Evolutionary conservation across 2,888 invertebrate species (phyloP).

Genomic region (Mesorhabditis sp.): DNA sequence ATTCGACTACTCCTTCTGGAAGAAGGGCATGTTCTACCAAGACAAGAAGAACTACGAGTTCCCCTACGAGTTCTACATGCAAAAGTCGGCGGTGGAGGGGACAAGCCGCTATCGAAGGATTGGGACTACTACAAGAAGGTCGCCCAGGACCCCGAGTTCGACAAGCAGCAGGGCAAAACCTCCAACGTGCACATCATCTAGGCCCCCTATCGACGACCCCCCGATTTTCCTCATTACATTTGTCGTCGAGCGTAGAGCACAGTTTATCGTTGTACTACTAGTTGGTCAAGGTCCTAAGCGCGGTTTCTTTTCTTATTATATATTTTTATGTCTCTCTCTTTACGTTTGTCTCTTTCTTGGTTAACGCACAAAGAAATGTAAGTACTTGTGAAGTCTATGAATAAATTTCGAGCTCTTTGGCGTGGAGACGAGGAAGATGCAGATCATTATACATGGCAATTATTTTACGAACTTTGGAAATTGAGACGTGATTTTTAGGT

Average conservation of each 20-base stretch:
- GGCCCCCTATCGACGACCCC: background rate
- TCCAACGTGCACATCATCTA: constrained; percentile 45
- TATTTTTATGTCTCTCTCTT: constrained; percentile 10
- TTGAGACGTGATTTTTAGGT: too few species aligned
- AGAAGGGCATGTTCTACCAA: constrained; percentile 54
- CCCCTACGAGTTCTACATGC: constrained; percentile 48
- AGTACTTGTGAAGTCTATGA: background rate
- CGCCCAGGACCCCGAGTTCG: constrained; percentile 52
- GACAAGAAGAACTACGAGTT: constrained; percentile 54
- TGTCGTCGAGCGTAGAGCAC: constrained; percentile 13
- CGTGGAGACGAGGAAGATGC: too few species aligned
- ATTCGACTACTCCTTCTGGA: constrained; percentile 56
- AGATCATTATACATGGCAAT: too few species aligned
- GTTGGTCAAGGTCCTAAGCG: constrained; percentile 8
- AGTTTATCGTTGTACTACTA: too few species aligned
- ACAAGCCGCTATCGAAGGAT: constrained; percentile 56
- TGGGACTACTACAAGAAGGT: constrained; percentile 58
- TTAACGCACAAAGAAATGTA: background rate
- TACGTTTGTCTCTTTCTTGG: constrained; percentile 9
- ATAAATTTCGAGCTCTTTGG: background rate
- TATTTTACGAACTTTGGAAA: too few species aligned
- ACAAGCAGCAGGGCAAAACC: constrained; percentile 52
- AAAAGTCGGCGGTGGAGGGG: constrained; percentile 50
- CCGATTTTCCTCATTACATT: constrained; percentile 13
- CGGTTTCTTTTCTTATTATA: constrained; percentile 13